These are phyloP conservation scores for Brachionus rubens DNA, from an alignment of 1,140 invertebrate genomes.

Conservation along the genomic window DNA sequence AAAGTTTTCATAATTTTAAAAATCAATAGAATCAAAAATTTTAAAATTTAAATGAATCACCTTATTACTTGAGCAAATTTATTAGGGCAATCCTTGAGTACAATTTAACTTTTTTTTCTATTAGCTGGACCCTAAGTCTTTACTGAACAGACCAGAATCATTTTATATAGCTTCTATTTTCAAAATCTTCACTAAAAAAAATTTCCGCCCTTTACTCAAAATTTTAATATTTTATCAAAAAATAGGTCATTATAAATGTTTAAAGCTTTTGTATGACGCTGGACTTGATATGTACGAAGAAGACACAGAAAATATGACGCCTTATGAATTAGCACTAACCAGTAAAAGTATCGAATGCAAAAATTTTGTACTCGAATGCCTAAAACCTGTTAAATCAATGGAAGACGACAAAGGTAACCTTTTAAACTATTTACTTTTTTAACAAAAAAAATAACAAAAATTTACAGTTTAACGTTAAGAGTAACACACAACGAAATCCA, in stretches of 20 bases:
- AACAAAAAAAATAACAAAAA: not conserved
- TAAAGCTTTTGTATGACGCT: constrained; percentile 48
- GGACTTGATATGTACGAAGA: constrained; percentile 48
- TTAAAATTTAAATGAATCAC: too few relatives aligned
- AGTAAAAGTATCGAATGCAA: constrained; percentile 24
- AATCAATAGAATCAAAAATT: too few relatives aligned
- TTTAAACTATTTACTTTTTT: not conserved
- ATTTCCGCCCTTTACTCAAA: not conserved
- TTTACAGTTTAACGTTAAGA: not conserved
- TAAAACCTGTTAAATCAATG: not conserved
- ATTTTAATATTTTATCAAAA: not conserved
- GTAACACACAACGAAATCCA: not conserved
- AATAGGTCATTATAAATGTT: constrained; percentile 48
- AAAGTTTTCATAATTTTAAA: too few relatives aligned
- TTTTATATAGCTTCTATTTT: too few relatives aligned
- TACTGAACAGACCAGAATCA: too few relatives aligned
- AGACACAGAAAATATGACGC: constrained; percentile 47
- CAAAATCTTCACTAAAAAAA: too few relatives aligned
- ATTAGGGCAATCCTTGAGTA: too few relatives aligned
- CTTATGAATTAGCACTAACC: constrained; percentile 21
- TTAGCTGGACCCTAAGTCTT: too few relatives aligned
- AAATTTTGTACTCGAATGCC: constrained; percentile 42
- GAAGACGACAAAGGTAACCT: constrained; percentile 19
- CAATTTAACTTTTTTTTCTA: too few relatives aligned
- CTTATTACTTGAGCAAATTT: too few relatives aligned